Percentiles rank a stretch among this genome's conserved stretches.
Conservation (phyloP, 2,113 vertebrate species). For the Anhinga rufa region DNA sequence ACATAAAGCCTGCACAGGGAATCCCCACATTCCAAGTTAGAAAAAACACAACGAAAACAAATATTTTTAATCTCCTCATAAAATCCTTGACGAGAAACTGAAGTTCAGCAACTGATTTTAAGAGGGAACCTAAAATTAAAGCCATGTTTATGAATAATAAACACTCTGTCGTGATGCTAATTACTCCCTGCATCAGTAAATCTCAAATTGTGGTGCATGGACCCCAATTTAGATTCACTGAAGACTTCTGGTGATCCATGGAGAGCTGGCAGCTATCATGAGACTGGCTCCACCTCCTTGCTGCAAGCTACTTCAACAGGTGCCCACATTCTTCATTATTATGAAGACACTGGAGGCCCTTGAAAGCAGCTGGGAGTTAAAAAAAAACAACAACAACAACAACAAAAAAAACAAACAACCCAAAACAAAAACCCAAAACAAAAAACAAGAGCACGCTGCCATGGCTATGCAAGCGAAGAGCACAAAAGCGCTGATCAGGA, state of each 20-base stretch:
- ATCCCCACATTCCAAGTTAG: not conserved
- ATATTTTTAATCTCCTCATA: not conserved
- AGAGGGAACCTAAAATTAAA: not conserved
- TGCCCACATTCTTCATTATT: not conserved
- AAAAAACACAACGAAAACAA: not conserved
- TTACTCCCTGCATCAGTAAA: slow-evolving; percentile 8
- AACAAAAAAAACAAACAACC: not conserved
- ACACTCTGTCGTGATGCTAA: not conserved
- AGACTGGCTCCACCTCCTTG: not conserved
- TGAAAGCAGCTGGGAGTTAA: slow-evolving; percentile 26
- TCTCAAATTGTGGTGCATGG: not conserved
- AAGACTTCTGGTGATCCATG: slow-evolving; percentile 16
- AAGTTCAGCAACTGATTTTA: slow-evolving; percentile 13
- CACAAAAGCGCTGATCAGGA: not conserved
- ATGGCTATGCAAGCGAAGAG: not conserved
- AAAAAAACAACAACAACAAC: not conserved
- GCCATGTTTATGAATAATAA: slow-evolving; percentile 15
- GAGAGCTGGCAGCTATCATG: not conserved
- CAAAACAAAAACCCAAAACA: not conserved
- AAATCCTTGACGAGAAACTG: not conserved
- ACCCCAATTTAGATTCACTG: not conserved
- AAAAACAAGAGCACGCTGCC: not conserved
- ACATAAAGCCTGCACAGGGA: not conserved
- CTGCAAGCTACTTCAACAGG: slow-evolving; percentile 33
- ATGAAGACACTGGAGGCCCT: not conserved